Evolutionary conservation across 2,797 vertebrate species (phyloP).

Genomic region (Masticophis lateralis): DNA sequence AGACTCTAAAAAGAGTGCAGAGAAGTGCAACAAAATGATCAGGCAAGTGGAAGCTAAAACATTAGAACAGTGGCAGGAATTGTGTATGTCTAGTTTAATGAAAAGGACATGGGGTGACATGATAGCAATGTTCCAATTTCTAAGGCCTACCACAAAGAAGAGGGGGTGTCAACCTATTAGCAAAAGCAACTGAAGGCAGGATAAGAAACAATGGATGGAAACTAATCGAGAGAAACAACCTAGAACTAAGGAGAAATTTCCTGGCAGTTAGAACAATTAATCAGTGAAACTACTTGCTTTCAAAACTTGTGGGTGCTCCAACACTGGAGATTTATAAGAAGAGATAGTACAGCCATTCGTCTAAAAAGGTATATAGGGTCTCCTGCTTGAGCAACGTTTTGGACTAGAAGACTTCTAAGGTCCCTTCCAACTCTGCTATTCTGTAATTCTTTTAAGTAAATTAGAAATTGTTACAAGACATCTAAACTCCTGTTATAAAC

Average conservation of each 20-base stretch:
- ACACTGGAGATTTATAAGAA: background rate
- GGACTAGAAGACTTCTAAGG: background rate
- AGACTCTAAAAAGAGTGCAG: no score
- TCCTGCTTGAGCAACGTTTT: background rate
- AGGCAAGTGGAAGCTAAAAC: background rate
- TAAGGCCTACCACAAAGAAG: no score
- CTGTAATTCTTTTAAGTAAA: background rate
- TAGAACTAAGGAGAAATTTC: no score
- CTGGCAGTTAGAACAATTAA: background rate
- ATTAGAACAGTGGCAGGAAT: no score
- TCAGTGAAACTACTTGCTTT: background rate
- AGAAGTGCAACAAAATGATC: background rate
- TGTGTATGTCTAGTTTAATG: no score
- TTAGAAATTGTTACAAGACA: background rate
- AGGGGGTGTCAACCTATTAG: no score
- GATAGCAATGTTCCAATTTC: no score
- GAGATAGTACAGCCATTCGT: background rate
- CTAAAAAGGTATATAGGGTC: background rate
- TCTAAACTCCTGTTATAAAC: background rate
- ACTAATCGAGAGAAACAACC: no score
- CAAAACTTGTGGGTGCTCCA: background rate
- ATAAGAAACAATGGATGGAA: no score
- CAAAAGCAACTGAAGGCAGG: no score
- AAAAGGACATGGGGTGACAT: no score
- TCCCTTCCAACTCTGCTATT: background rate